phyloP scores from a whole-genome alignment of 2,113 vertebrate species.

The Glaucidium brasilianum region DNA sequence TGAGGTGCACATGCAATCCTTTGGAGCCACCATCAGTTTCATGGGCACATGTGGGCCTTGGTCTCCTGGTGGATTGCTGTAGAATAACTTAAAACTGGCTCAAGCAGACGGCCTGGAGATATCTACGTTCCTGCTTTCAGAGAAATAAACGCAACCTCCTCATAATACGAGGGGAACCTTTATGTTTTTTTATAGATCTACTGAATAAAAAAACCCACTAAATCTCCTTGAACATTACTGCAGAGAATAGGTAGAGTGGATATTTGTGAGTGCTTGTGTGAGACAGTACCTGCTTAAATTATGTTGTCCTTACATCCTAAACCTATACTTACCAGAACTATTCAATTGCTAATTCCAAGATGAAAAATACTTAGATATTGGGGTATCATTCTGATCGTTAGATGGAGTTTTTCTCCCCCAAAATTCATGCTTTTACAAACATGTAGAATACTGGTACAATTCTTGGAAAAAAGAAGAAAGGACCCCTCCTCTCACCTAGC shows the following conservation, averaged over 20 bases:
- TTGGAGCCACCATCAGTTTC: accelerated
- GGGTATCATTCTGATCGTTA: not conserved
- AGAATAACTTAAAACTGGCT: accelerated
- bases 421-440: not conserved
- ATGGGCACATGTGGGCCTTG: accelerated
- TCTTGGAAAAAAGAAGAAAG: not conserved
- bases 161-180: accelerated
- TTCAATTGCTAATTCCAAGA: not conserved
- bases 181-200: not conserved
- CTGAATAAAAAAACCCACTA: not conserved
- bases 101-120: not conserved
- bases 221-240: not conserved
- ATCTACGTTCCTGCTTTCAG: accelerated
- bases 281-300: not conserved
- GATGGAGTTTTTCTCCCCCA: not conserved
- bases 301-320: not conserved
- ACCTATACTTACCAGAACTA: not conserved
- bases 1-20: accelerated
- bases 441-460: not conserved
- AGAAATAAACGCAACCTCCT: not conserved
- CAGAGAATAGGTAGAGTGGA: not conserved
- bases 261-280: not conserved
- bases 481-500: not conserved
- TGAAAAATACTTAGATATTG: not conserved
- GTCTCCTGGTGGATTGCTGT: accelerated